Evolutionary conservation across 2,888 invertebrate species (phyloP).

Genomic region (Caradrina clavipalpis): DNA sequence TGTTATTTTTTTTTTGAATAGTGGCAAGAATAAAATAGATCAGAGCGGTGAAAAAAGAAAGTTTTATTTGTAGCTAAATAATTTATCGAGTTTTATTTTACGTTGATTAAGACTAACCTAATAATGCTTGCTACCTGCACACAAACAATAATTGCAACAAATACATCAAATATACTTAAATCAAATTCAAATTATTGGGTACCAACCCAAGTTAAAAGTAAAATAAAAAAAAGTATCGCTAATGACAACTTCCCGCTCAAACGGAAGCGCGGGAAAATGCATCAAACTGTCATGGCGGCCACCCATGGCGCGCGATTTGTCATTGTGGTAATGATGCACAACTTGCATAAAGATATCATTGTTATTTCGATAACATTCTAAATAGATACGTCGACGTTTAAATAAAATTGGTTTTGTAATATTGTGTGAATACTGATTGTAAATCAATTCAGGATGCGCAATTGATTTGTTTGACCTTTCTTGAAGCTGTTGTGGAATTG

Average conservation of each 20-base stretch:
- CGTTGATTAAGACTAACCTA: not conserved
- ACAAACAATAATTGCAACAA: slow-evolving; percentile 1
- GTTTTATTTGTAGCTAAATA: no score
- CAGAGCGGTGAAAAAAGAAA: not conserved
- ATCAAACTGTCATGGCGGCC: slow-evolving; percentile 81
- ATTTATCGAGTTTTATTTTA: no score
- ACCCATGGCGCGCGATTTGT: slow-evolving; percentile 84
- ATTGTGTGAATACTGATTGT: slow-evolving; percentile 31
- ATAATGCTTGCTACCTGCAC: not conserved
- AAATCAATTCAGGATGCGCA: slow-evolving; percentile 7
- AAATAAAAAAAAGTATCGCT: slow-evolving; percentile 55
- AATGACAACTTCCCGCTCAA: slow-evolving; percentile 76
- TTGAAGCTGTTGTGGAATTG: slow-evolving; percentile 1
- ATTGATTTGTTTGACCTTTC: slow-evolving; percentile 18
- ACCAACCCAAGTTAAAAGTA: slow-evolving; percentile 33
- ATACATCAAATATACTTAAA: slow-evolving; percentile 26
- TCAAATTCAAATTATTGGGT: slow-evolving; percentile 33
- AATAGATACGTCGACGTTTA: slow-evolving; percentile 12
- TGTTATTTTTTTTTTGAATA: not conserved
- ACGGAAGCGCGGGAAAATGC: slow-evolving; percentile 73
- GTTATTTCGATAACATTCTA: slow-evolving; percentile 42
- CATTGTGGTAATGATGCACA: slow-evolving; percentile 75
- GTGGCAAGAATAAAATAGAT: not conserved
- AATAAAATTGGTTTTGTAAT: slow-evolving; percentile 16
- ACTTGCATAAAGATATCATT: slow-evolving; percentile 55